Evolutionary conservation across 2,888 invertebrate species (phyloP), one percentile per base, ranked within the genome.

Genomic region (Melanophora roralis): DNA sequence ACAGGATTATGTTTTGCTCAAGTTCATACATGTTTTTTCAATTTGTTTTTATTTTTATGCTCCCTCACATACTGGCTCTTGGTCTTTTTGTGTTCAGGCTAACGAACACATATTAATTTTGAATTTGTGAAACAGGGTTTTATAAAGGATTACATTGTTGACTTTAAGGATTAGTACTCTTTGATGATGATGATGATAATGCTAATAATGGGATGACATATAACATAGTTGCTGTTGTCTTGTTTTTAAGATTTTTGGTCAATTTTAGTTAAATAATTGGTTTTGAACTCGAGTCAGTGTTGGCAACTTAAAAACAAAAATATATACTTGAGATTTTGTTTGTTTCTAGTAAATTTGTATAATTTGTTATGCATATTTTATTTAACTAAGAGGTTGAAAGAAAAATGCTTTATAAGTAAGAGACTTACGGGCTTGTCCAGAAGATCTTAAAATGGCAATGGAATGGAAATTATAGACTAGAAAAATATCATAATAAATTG

Each of bases 141-240:
- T 76, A 72, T 23, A 45, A 64, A 68, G 62, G 68, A 76, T 80
- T 73, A 80, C 72, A 80, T 73, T 80, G 80, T 76, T 80, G 80
- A 76, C 76, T 80, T 76, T 65, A 23, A 32, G 72, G 72, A 73
- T 80, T 76, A 76, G 49, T 62, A 47, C 14, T 40, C 55, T 76
- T 36, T 69, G 49, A 57, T 64, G 60, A 45, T 45, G 45, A 45
- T 32, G 6, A 6, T 6, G 14, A 60, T 60, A 55, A 64, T 47
- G 40, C 53, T 38, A 45, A 43, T 72, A 62, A 45, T 11, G 53
- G 59, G 7, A 47, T 62, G 23, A 34, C 45, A 21, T 34, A 47
- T 19, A 21, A 9, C 19, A 49, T 43, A 5, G 7, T 9, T 11
- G 45, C 21, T 65, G 16, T 36, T 34, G n/a, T 53, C 47, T 49